Evolutionary conservation across 2,113 vertebrate genomes (phyloP).

Genomic region (Garra rufa): DNA sequence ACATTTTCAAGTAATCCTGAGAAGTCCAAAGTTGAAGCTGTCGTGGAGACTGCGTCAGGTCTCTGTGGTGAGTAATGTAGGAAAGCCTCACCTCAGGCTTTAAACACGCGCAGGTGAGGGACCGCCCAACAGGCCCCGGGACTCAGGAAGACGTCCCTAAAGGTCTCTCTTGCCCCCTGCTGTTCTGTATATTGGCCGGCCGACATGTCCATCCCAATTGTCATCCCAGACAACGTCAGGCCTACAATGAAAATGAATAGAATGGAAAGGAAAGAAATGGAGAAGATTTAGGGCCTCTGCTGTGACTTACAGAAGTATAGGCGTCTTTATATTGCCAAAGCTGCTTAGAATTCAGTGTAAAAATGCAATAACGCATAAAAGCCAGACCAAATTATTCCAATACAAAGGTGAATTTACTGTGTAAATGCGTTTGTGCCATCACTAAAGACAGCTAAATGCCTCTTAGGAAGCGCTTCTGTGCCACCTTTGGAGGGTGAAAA

Average conservation of each 20-base stretch:
- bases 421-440: too few relatives aligned
- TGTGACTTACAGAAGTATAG: neutral
- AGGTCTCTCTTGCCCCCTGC: conserved; percentile 80
- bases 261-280: neutral
- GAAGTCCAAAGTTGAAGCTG: conserved; percentile 47
- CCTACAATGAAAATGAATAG: neutral
- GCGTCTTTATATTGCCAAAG: too few relatives aligned
- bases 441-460: too few relatives aligned
- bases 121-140: conserved; percentile 64
- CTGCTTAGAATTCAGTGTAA: neutral
- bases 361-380: neutral
- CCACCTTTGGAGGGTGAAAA: too few relatives aligned
- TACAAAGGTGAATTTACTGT: neutral
- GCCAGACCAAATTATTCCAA: neutral
- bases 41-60: conserved; percentile 39
- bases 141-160: conserved; percentile 71
- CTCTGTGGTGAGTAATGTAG: conserved; percentile 59
- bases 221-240: conserved; percentile 15
- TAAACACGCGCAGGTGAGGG: conserved; percentile 66
- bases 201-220: conserved; percentile 48
- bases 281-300: neutral
- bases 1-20: conserved; percentile 38
- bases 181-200: conserved; percentile 77
- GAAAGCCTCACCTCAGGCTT: conserved; percentile 57
- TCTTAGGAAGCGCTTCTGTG: neutral